A percentile compares a stretch with the other conserved stretches of the same genome.
Evolutionary conservation across 1,140 invertebrate species (phyloP).

Genomic region (Zaprionus lachaisei): DNA sequence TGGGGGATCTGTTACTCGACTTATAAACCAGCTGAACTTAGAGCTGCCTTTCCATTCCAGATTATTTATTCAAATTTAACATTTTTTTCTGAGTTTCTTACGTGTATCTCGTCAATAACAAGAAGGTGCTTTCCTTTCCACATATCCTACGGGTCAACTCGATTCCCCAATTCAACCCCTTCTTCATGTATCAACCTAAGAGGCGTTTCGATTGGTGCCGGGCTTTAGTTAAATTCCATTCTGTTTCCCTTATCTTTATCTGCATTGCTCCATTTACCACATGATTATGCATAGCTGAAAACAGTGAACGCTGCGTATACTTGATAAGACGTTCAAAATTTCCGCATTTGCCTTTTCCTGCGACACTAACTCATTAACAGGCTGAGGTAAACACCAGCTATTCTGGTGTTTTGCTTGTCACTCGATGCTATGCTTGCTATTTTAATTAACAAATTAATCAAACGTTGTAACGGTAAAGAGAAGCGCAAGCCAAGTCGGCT

Average conservation of each 20-base stretch:
- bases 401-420: constrained; percentile 22
- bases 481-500: not conserved
- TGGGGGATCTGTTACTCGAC: too few relatives aligned
- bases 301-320: constrained; percentile 17
- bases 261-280: constrained; percentile 6
- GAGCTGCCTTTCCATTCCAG: too few relatives aligned
- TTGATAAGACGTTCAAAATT: not conserved
- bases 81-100: constrained; percentile 25
- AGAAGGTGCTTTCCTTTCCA: not conserved
- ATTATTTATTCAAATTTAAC: not conserved
- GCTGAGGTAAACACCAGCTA: constrained; percentile 27
- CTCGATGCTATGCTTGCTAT: constrained; percentile 38
- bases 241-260: too few relatives aligned
- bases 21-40: too few relatives aligned
- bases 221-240: too few relatives aligned
- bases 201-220: too few relatives aligned
- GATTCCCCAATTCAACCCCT: too few relatives aligned
- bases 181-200: too few relatives aligned
- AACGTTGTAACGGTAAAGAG: constrained; percentile 20
- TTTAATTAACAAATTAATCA: constrained; percentile 82
- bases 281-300: not conserved
- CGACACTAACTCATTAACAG: constrained; percentile 52
- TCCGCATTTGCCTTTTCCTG: not conserved
- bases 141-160: not conserved
- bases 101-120: too few relatives aligned